A percentile compares a stretch with the other conserved stretches of the same genome.
phyloP scores from a whole-genome alignment of 1,140 invertebrate species.

The Muscidifurax raptorellus region DNA sequence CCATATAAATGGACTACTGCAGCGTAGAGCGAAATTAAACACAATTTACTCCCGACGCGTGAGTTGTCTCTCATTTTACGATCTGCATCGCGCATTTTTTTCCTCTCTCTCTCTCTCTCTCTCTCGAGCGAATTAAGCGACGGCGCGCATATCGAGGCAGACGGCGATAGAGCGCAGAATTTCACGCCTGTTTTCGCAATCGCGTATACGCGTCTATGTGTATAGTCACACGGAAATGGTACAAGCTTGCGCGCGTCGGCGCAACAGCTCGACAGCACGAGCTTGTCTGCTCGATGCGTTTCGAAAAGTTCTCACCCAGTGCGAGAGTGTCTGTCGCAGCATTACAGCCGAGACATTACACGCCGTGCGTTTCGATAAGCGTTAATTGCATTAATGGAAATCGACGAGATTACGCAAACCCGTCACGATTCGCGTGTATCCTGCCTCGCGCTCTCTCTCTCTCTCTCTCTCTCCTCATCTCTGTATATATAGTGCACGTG shows the following conservation, averaged over 20 bases:
- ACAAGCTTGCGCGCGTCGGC: not conserved
- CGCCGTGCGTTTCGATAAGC: slow-evolving; percentile 22
- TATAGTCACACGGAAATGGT: too few species aligned
- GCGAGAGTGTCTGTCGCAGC: not conserved
- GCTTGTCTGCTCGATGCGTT: not conserved
- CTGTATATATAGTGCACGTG: not conserved
- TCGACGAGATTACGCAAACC: slow-evolving; percentile 27
- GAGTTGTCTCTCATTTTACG: not conserved
- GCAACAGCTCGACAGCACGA: not conserved
- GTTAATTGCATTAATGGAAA: slow-evolving; percentile 44
- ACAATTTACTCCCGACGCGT: not conserved
- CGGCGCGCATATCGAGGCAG: not conserved
- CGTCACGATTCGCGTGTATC: slow-evolving; percentile 16
- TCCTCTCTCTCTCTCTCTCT: too few species aligned
- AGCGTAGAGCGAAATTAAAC: slow-evolving; percentile 1
- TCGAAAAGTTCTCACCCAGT: not conserved
- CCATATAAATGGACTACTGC: not conserved
- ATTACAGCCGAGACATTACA: slow-evolving; percentile 14
- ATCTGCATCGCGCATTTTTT: too few species aligned
- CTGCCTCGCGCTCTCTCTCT: not conserved
- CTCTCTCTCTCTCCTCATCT: not conserved
- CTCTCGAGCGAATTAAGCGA: not conserved
- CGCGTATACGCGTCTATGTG: too few species aligned
- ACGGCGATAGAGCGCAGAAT: not conserved
- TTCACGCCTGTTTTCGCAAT: not conserved